Percentiles rank a stretch among this genome's conserved stretches.
phyloP scores from a whole-genome alignment of 2,113 vertebrate genomes.

The Ochotona curzoniae region DNA sequence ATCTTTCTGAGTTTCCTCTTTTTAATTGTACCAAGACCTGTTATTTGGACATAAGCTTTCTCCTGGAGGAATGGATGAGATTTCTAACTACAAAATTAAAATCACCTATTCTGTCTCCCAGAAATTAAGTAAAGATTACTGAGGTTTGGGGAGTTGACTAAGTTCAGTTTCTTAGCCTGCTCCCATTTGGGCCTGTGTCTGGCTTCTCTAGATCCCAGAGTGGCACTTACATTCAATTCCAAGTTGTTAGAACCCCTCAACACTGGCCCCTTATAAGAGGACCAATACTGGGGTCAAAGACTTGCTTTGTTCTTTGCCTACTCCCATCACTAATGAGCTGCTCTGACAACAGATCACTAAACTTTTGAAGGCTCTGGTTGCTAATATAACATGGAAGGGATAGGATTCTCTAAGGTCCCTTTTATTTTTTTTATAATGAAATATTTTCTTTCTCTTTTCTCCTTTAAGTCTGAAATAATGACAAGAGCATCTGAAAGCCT shows the following conservation, averaged over 20 bases:
- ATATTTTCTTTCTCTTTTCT: slow-evolving; percentile 21
- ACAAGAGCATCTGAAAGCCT: slow-evolving; percentile 63
- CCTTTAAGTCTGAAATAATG: slow-evolving; percentile 62
- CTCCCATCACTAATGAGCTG: not conserved
- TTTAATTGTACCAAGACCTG: not conserved
- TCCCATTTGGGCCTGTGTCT: not conserved
- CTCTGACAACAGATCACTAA: not conserved
- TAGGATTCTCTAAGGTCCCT: not conserved
- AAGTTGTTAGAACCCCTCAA: not conserved
- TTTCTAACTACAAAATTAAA: not conserved
- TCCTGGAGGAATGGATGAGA: not conserved
- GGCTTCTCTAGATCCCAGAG: not conserved
- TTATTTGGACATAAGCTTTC: not conserved
- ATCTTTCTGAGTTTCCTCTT: not conserved
- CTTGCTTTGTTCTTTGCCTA: not conserved
- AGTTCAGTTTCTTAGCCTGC: not conserved
- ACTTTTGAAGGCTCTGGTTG: not conserved
- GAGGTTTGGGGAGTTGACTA: not conserved
- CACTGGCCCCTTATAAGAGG: not conserved
- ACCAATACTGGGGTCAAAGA: not conserved
- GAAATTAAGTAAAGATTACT: not conserved
- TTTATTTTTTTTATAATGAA: slow-evolving; percentile 55
- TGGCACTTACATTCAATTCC: not conserved
- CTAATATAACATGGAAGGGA: slow-evolving; percentile 17
- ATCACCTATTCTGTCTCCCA: not conserved